Base-by-base conservation (phyloP, 2,113 vertebrate species). In the Silurus glanis region DNA sequence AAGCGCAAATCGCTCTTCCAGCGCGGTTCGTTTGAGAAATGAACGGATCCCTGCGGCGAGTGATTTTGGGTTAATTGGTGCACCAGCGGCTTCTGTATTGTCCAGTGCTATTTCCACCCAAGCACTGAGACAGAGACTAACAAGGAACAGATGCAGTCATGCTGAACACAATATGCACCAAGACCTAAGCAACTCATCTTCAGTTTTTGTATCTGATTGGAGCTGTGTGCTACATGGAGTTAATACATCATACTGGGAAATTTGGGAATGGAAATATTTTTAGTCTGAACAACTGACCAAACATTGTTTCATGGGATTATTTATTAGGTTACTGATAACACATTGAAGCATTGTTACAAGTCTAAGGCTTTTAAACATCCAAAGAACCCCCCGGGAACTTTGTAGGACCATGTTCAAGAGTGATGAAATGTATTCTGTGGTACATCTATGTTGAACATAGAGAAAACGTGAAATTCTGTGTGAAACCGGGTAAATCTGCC, bases 31-130 rank as follows among this genome's bases (percentile, higher is more conserved):
- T 83, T 53, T 75, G 62, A 85, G 79, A 58, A 82, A 55, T 79
- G 81, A 62, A 72, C 56, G 47, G 51, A 82, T 86, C 87, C 74
- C 84, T 64, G 55, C 17, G 28, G 83, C 81, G 84, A 88, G 72
- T 62, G 83, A 88, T 84, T 89, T 80, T 75, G 61, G 49, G 72
- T 80, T 90, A 89, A 90, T 90, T 79, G 90, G 88, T 83, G 51
- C 53, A 49, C 25, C 23, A n/a, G 75, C 58, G 61, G 82, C 69
- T 83, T 55, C 53, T 37, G 67, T 87, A 51, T 72, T 62, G 83
- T 69, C 84, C 66, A 23, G 53, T 69, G 85, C 83, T 89, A 85
- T 90, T 86, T 86, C 61, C 62, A 51, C 76, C 19, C 12, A 37
- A 28, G 47, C 80, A 67, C 28, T 47, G 8, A 47, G 51, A 71